Percentiles rank a stretch among this genome's conserved stretches.
Conservation (phyloP, 2,888 invertebrate species). For the Apodemia duryi region DNA sequence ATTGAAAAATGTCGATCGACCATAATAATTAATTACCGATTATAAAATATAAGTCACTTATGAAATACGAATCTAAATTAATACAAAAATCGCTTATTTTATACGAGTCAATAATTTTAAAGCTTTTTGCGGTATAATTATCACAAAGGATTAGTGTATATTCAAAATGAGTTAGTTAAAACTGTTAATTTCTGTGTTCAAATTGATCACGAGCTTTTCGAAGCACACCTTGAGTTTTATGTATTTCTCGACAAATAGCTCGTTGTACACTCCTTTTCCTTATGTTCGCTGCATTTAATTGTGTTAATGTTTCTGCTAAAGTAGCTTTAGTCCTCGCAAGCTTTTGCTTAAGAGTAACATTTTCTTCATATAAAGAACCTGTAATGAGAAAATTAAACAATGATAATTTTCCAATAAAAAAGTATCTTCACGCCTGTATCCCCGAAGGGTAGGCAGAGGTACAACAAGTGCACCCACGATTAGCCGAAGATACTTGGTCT, state of each 20-base stretch:
- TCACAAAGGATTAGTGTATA: not conserved
- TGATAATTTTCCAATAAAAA: too few species aligned
- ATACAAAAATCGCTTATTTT: slow-evolving; percentile 4
- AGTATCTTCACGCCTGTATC: too few species aligned
- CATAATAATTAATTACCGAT: slow-evolving; percentile 6
- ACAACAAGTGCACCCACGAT: too few species aligned
- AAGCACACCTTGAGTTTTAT: slow-evolving; percentile 87
- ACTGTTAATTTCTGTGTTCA: slow-evolving; percentile 60
- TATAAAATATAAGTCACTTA: slow-evolving; percentile 10
- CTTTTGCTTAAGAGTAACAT: slow-evolving; percentile 84
- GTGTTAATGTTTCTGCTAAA: slow-evolving; percentile 87
- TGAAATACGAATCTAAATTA: slow-evolving; percentile 5
- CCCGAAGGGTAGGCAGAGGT: too few species aligned
- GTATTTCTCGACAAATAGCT: slow-evolving; percentile 89
- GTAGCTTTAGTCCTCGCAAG: slow-evolving; percentile 85
- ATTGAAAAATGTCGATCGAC: slow-evolving; percentile 1
- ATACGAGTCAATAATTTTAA: slow-evolving; percentile 5
- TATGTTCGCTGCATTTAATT: slow-evolving; percentile 87
- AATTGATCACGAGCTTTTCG: slow-evolving; percentile 87
- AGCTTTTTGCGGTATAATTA: slow-evolving; percentile 4
- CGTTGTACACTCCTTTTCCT: slow-evolving; percentile 90
- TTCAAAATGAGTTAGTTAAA: slow-evolving; percentile 10
- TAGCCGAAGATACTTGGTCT: too few species aligned
- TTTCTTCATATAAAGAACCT: slow-evolving; percentile 80
- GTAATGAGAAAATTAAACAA: slow-evolving; percentile 31